Conservation (phyloP, 2,888 invertebrate genomes). For the Drosophila mulleri region DNA sequence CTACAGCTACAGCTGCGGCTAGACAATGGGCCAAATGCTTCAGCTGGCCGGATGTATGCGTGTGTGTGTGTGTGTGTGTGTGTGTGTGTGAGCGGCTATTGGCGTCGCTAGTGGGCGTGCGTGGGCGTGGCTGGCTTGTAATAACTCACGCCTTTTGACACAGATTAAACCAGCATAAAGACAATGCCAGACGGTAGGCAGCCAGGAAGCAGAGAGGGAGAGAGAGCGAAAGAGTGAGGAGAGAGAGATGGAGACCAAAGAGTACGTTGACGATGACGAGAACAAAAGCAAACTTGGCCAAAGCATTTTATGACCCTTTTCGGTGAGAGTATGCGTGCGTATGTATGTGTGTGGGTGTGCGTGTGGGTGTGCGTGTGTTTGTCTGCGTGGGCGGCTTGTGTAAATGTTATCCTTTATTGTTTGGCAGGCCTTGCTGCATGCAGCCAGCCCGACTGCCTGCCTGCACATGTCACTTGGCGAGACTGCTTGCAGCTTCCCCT, state of each 20-base stretch:
- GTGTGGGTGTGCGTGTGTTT: neutral
- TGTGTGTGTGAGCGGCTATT: conserved; percentile 30
- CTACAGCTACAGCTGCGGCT: conserved; percentile 18
- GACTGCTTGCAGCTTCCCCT: conserved; percentile 43
- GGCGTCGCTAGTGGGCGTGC: conserved; percentile 43
- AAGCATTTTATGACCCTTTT: conserved; percentile 71
- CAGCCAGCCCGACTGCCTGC: conserved; percentile 16
- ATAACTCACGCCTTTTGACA: conserved; percentile 82
- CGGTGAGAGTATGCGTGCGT: conserved; percentile 37
- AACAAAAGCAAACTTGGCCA: conserved; percentile 78
- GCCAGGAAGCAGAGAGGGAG: conserved; percentile 12
- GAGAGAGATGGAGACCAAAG: conserved; percentile 21
- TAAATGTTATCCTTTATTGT: conserved; percentile 77
- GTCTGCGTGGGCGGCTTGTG: conserved; percentile 52
- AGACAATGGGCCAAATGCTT: conserved; percentile 46
- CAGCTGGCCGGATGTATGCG: conserved; percentile 28
- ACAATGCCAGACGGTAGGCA: conserved; percentile 57
- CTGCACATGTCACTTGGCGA: conserved; percentile 63
- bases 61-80: conserved; percentile 22
- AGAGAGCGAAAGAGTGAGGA: neutral
- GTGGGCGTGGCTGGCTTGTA: conserved; percentile 75
- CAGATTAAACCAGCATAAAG: conserved; percentile 79
- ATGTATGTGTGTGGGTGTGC: neutral
- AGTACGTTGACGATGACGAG: conserved; percentile 67
- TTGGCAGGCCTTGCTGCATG: conserved; percentile 55